These are phyloP conservation scores for Euproctis similis DNA, from an alignment of 2,888 invertebrate genomes.

Conservation along the genomic window DNA sequence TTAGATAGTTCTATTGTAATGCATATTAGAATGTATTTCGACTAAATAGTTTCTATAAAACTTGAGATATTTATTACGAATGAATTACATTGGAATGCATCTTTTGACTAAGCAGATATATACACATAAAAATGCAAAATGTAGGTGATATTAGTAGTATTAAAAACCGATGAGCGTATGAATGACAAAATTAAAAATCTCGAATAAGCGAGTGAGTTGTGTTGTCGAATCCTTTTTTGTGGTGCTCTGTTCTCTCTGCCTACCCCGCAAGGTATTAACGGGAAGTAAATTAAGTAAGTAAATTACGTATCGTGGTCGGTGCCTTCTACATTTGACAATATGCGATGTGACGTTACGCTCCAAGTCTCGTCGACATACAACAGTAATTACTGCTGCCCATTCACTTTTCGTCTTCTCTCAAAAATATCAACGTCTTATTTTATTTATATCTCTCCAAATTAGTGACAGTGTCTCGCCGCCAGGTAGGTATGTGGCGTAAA, in stretches of 20 bases:
- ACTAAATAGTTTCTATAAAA: conserved; percentile 12
- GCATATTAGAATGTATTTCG: conserved; percentile 29
- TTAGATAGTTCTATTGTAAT: conserved; percentile 64
- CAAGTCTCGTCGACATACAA: conserved; percentile 45
- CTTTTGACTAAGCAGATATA: too few relatives aligned
- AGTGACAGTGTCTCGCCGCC: conserved; percentile 45
- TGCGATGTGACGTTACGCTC: conserved; percentile 63
- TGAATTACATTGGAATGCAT: too few relatives aligned
- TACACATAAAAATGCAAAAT: too few relatives aligned
- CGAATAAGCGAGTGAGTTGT: too few relatives aligned
- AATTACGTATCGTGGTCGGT: conserved; percentile 25
- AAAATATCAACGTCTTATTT: conserved; percentile 67
- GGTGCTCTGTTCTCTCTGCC: too few relatives aligned
- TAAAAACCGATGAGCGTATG: too few relatives aligned
- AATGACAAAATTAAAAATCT: too few relatives aligned
- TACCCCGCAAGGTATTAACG: too few relatives aligned
- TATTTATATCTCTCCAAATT: conserved; percentile 52
- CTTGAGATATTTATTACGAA: too few relatives aligned
- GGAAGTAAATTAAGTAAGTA: too few relatives aligned
- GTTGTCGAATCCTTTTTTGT: too few relatives aligned
- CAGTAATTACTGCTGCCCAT: conserved; percentile 68
- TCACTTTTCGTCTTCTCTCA: conserved; percentile 67
- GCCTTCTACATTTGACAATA: conserved; percentile 51
- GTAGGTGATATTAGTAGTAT: too few relatives aligned
- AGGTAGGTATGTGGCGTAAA: conserved; percentile 69